These are phyloP conservation scores for Calameuta filiformis DNA, from an alignment of 2,888 invertebrate genomes.

Conservation along the genomic window DNA sequence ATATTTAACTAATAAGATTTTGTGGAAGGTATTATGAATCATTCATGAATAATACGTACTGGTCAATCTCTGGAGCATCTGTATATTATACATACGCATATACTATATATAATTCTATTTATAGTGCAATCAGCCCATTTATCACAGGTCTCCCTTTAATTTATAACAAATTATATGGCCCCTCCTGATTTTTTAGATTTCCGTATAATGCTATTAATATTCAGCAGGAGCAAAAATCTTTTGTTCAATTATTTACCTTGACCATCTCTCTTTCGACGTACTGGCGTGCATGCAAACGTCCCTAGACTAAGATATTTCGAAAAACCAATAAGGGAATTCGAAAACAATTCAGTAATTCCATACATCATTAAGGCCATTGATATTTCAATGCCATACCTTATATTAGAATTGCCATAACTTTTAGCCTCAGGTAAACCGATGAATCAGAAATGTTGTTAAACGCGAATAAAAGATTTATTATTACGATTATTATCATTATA, in stretches of 20 bases:
- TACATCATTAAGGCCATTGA: background rate
- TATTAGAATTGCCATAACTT: background rate
- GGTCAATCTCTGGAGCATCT: background rate
- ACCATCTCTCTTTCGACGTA: background rate
- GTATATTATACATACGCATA: background rate
- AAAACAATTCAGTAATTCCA: background rate
- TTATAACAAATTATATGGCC: background rate
- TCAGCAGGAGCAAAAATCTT: background rate
- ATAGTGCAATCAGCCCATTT: background rate
- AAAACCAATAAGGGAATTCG: background rate
- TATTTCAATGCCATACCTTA: background rate
- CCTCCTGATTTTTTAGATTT: background rate
- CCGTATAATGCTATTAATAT: background rate
- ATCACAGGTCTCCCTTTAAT: background rate
- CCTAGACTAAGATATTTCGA: background rate
- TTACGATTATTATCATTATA: background rate
- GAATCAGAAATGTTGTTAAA: background rate
- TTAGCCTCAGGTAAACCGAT: background rate
- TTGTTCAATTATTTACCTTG: background rate
- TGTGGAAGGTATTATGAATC: background rate
- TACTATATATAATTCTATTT: background rate
- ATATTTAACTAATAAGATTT: background rate
- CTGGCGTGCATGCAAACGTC: background rate
- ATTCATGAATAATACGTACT: background rate
- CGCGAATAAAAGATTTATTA: background rate